Evolutionary conservation across 1,140 invertebrate species (phyloP), one percentile per base, ranked within the genome.

Genomic region (Cotesia chilonis): DNA sequence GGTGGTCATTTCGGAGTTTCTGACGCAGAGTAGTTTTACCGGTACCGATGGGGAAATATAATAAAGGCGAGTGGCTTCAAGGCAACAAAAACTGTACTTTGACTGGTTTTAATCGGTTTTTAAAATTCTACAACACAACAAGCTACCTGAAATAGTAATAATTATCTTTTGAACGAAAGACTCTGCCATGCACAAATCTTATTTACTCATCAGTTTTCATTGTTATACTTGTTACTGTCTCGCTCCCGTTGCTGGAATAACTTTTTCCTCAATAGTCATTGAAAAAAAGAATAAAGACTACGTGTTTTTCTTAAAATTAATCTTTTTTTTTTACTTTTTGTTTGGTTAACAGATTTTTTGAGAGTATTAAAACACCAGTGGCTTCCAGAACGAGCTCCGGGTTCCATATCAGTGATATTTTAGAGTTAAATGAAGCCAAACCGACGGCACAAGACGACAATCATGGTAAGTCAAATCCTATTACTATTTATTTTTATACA

Each of bases 381-480:
- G 41, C 71, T 2, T 68, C 71, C 3, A 80, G 84, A 10, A 80
- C 92, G 52, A 88, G 89, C 0, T 90, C 90, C 0, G 91, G 92
- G 47, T 94, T 94, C 78, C 92, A 93, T 79, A 93, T 94, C 77
- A 92, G 91, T 66, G 92, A 94, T 79, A 93, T 94, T 76, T 82
- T 94, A 57, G 92, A 93, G 35, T 81, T 93, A 70, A 90, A 91
- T 72, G 89, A 87, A 14, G 74, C 80, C 0, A 87, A 87, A 57
- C 82, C 85, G 28, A 79, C 78, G 4, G 76, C 77, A 28, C 83
- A 59, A 82, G 20, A 85, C 82, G 41, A 70, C 77, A 0, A 82
- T 83, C 6, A 80, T 82, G 83, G 85, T 85, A 75, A 73, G 75
- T 73, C 3, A 55, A 55, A 55, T n/a, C 54, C 17, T 55, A 5